A percentile compares a stretch with the other conserved stretches of the same genome.
These are phyloP conservation scores for Penaeus chinensis DNA, from an alignment of 1,140 invertebrate species.

Conservation along the genomic window DNA sequence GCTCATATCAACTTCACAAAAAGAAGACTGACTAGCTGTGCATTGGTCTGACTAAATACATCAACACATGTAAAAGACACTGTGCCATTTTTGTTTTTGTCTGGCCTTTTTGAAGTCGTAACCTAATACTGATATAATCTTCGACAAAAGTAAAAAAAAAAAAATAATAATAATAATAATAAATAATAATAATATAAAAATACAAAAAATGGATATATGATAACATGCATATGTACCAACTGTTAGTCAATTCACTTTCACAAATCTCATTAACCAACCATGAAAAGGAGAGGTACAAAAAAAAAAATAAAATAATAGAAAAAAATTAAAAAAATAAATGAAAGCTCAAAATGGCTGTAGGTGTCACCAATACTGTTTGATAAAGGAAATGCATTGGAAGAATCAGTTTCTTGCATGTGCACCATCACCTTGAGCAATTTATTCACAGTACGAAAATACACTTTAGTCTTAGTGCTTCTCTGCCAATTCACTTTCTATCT, in stretches of 20 bases:
- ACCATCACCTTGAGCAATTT: constrained; percentile 57
- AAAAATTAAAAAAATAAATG: too few relatives aligned
- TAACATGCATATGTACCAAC: too few relatives aligned
- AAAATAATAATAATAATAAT: constrained; percentile 2
- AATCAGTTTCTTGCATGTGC: constrained; percentile 48
- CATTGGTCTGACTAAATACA: constrained; percentile 14
- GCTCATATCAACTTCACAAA: too few relatives aligned
- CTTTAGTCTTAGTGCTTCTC: not conserved
- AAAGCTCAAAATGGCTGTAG: constrained; percentile 31
- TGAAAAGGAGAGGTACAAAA: too few relatives aligned
- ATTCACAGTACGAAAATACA: constrained; percentile 31
- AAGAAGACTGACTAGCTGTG: constrained; percentile 25
- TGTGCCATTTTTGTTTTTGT: not conserved
- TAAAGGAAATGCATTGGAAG: constrained; percentile 53
- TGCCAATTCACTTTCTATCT: not conserved
- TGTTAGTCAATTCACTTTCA: too few relatives aligned
- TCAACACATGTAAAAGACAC: not conserved
- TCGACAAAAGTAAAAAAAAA: not conserved
- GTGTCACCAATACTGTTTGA: constrained; percentile 46
- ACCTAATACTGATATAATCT: constrained; percentile 44
- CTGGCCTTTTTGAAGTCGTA: constrained; percentile 14
- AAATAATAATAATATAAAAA: not conserved
- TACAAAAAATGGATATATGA: too few relatives aligned
- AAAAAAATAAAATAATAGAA: too few relatives aligned
- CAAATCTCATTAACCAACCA: too few relatives aligned